These are phyloP conservation scores for Echinarachnius parma DNA, from an alignment of 53 echinoderm and acorn worm genomes.

Conservation along the genomic window DNA sequence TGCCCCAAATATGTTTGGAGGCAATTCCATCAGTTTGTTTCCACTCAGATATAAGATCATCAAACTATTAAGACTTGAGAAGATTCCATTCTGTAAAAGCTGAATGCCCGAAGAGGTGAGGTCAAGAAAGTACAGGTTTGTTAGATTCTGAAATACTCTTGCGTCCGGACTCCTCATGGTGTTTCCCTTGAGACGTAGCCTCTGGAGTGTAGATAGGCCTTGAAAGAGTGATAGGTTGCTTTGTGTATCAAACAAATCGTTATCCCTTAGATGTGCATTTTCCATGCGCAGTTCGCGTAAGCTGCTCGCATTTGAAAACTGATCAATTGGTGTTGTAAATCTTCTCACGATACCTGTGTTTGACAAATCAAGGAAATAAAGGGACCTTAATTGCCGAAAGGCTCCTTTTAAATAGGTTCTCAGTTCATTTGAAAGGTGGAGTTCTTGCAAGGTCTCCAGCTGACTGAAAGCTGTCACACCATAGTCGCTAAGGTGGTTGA, in stretches of 20 bases:
- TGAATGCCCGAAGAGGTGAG: not conserved
- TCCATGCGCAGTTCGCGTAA: conserved; percentile 6
- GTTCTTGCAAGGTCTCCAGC: not conserved
- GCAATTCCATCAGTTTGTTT: not conserved
- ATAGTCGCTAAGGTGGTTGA: not conserved
- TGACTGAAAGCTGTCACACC: not conserved
- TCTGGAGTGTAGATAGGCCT: not conserved
- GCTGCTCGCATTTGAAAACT: conserved; percentile 1
- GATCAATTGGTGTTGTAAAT: not conserved
- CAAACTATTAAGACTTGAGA: not conserved
- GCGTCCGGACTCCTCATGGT: not conserved
- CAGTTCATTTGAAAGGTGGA: not conserved
- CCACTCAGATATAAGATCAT: not conserved
- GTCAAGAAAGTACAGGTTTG: not conserved
- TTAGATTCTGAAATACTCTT: not conserved
- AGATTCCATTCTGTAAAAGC: not conserved
- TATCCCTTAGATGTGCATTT: not conserved
- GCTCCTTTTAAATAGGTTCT: not conserved
- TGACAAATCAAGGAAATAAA: conserved; percentile 1
- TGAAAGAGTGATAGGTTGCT: not conserved
- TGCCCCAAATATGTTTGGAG: not conserved
- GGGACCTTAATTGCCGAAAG: not conserved
- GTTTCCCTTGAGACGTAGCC: not conserved
- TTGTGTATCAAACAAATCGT: not conserved
- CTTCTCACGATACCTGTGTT: not conserved